These are phyloP conservation scores for Heliconius nattereri DNA, from an alignment of 1,140 invertebrate species.

Conservation along the genomic window DNA sequence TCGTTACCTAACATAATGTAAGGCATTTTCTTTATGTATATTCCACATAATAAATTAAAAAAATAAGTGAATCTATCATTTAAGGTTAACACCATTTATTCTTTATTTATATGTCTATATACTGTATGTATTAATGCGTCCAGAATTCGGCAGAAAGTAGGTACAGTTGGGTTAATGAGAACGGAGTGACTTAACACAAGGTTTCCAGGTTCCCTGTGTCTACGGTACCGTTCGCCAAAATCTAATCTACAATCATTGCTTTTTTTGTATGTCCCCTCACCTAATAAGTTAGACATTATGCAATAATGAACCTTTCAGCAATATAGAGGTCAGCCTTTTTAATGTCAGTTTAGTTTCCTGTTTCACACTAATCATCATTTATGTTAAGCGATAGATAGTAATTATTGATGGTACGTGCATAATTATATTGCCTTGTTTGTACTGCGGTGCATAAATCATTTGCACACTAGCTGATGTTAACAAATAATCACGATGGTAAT, in stretches of 20 bases:
- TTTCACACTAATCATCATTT: constrained; percentile 20
- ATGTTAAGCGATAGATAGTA: constrained; percentile 13
- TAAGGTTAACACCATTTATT: too few species aligned
- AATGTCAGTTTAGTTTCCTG: constrained; percentile 14
- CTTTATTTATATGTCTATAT: too few species aligned
- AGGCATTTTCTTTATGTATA: not conserved
- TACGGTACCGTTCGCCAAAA: too few species aligned
- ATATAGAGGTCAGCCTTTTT: constrained; percentile 7
- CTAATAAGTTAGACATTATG: not conserved
- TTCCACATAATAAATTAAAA: not conserved
- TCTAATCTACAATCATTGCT: not conserved
- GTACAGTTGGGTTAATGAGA: too few species aligned
- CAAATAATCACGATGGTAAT: constrained; percentile 7
- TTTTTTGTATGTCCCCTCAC: not conserved
- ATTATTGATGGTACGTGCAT: not conserved
- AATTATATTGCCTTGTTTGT: constrained; percentile 13
- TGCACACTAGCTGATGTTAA: constrained; percentile 10
- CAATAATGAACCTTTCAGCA: constrained; percentile 7
- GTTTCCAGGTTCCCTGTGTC: too few species aligned
- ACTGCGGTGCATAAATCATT: not conserved
- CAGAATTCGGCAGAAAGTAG: too few species aligned
- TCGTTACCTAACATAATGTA: too few species aligned
- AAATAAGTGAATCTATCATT: too few species aligned
- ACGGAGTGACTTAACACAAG: too few species aligned
- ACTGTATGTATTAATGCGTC: too few species aligned